Evolutionary conservation across 2,113 vertebrate genomes (phyloP), one percentile per base, ranked within the genome.

Genomic region (Arizona elegans): DNA sequence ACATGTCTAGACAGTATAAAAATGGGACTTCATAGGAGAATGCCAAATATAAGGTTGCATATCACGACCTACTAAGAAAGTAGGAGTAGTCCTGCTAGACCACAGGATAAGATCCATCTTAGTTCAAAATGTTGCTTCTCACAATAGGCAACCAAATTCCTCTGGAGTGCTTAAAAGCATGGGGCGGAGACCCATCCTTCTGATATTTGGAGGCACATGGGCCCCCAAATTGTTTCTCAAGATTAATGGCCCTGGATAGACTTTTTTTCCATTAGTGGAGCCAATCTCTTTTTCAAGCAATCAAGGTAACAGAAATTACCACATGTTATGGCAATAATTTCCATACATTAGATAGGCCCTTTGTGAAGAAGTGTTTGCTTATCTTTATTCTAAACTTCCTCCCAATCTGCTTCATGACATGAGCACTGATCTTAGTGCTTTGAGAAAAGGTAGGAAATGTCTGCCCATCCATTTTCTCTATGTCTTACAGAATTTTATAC

Each of bases 1-100:
- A 94, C 92, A 89, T 65, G 94, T 93, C 96, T 95, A 94, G 93
- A 95, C 92, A 38, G 87, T 93, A 94, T 91, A 93, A 96, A 97
- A 97, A 95, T 94, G 90, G 38, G 93, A 55, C 92, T 88, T 90
- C 4, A 24, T 85, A 24, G 50, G 47, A 50, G 86, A 92, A 93
- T 91, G 90, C 1, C 11, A 93, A 96, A 94, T 19, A n/a, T 3
- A 89, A 47, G 33, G 33, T 9, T 38, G 17, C 33, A 75, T 33
- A 75, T 70, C 29, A 33, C 5, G 38, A 43, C 17, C 0, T 81
- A 43, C 0, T 43, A 81, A 43, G 75, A 81, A 81, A 81, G 75
- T 81, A 81, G 17, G 70, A 43, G 17, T 38, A 81, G 17, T 21
- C 75, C 15, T 81, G 17, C 33, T 81, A 38, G 75, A 81, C 75